These are phyloP conservation scores for Melipona bicolor DNA, from an alignment of 2,888 invertebrate species.

Conservation along the genomic window DNA sequence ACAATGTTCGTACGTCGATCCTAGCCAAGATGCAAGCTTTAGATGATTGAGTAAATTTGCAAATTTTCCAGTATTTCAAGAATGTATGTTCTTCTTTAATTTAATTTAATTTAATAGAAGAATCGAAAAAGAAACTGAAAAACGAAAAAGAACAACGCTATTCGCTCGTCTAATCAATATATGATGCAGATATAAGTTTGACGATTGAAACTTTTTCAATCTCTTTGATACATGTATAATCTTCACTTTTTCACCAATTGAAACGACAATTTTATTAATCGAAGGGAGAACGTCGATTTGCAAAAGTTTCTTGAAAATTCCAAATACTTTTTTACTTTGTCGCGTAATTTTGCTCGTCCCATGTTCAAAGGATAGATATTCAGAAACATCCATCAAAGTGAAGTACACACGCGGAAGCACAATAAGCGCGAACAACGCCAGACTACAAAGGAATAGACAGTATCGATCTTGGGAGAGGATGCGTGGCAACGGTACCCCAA, in stretches of 20 bases:
- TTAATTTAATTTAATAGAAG: no score
- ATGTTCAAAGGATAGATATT: neutral
- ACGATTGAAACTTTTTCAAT: no score
- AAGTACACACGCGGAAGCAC: neutral
- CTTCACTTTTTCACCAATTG: neutral
- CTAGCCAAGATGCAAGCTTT: neutral
- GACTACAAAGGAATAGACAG: conserved; percentile 38
- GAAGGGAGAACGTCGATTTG: neutral
- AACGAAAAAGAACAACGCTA: no score
- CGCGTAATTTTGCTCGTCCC: neutral
- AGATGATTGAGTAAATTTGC: neutral
- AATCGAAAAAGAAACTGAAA: no score
- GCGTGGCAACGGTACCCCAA: conserved; percentile 52
- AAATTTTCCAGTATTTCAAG: neutral
- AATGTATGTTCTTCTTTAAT: neutral
- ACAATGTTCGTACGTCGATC: neutral
- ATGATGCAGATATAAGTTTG: no score
- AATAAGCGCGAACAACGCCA: conserved; percentile 16
- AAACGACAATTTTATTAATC: neutral
- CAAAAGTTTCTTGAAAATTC: neutral
- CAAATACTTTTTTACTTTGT: neutral
- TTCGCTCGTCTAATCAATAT: no score
- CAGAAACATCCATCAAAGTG: neutral
- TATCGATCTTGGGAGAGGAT: conserved; percentile 48
- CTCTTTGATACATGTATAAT: neutral